Base-by-base conservation (phyloP, 2,888 invertebrate species). In the Torymus auratus region DNA sequence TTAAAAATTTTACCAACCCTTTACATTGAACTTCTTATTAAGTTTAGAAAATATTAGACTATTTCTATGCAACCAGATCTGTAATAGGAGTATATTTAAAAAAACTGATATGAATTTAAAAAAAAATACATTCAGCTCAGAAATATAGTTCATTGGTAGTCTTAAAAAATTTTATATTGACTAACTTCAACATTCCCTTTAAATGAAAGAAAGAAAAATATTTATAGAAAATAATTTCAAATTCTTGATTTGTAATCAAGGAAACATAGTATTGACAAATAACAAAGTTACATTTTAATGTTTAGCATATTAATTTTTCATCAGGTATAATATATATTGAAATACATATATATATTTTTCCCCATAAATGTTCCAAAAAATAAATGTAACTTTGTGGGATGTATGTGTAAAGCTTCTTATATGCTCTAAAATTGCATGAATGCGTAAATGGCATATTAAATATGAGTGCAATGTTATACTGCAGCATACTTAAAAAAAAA, bases 381-480 rank as follows among this genome's bases (percentile, higher is more conserved):
- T 68, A 64, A 72, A 62, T 72, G 65, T 68, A 68, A 71, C 65
- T 71, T 72, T 61, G n/a, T 14, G 14, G 67, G 71, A 55, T 60
- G 13, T 76, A 20, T 55, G 60, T 71, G 68, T 58, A 69, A 50
- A 60, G n/a, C 52, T n/a, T 62, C 41, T 60, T n/a, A n/a, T n/a
- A 61, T 5, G 15, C 17, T 67, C 41, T 58, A 61, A 61, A 72
- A 65, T 53, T 72, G 71, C 71, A 72, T 72, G 71, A 70, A 61
- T 72, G 60, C 68, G 60, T 62, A 64, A 12, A 64, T 56, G 56
- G 55, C 56, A 17, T 62, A 20, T 52, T 62, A 20, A 77, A 70
- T 56, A 23, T 5, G 2, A 14, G 23, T 75, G 65, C 75, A 67
- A 67, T 75, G 52, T 1, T 20, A 20, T 20, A 20, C 20, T 20